Evolutionary conservation across 2,888 invertebrate species (phyloP).

Genomic region (Nephrotoma guestfalica): DNA sequence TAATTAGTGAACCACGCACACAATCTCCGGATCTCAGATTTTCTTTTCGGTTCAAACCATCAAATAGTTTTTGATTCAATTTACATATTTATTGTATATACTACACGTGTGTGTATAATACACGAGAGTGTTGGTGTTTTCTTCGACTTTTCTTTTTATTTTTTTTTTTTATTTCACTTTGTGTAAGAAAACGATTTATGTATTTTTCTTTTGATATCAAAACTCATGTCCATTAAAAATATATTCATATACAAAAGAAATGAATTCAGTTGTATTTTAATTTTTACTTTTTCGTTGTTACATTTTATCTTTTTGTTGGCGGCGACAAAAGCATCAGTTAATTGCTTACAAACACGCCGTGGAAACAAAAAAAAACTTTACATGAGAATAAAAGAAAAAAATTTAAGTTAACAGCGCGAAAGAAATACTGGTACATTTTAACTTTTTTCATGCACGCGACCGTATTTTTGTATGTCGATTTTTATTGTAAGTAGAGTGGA

Average conservation of each 20-base stretch:
- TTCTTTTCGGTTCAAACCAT: background rate
- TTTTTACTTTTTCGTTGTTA: background rate
- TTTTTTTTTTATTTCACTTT: background rate
- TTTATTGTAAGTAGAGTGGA: background rate
- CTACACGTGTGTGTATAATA: background rate
- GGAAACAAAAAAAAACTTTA: background rate
- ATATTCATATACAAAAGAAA: background rate
- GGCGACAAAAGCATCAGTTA: conserved; percentile 8
- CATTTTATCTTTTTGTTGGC: conserved; percentile 1
- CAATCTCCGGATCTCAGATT: background rate
- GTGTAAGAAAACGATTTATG: background rate
- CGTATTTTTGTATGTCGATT: conserved; percentile 4
- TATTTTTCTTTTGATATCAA: background rate
- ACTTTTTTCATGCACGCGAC: conserved; percentile 4
- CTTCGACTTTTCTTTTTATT: background rate
- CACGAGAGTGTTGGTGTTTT: background rate
- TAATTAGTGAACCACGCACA: background rate
- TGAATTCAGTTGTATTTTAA: conserved; percentile 1
- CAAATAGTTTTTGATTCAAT: background rate
- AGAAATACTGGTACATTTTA: conserved; percentile 4
- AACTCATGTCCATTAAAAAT: background rate
- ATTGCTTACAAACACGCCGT: conserved; percentile 7
- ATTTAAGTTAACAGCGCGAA: background rate
- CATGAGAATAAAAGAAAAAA: background rate
- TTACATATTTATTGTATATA: background rate